Evolutionary conservation across 2,888 invertebrate species (phyloP).

Genomic region (Xylota segnis): DNA sequence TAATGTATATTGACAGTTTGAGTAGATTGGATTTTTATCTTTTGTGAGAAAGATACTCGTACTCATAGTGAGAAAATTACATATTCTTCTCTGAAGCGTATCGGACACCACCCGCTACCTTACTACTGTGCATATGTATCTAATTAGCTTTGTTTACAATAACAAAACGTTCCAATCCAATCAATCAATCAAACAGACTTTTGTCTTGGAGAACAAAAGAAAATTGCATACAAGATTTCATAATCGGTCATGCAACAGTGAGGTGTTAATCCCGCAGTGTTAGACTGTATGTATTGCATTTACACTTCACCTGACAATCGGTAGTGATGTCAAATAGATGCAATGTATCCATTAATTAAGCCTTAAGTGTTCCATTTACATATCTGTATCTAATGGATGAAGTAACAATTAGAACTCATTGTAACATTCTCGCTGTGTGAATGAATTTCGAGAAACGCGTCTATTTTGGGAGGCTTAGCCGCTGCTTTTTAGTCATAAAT

Average conservation of each 20-base stretch:
- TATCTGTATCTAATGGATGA: background rate
- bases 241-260: slow-evolving; percentile 45
- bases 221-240: slow-evolving; percentile 24
- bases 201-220: slow-evolving; percentile 39
- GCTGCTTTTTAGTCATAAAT: background rate
- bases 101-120: slow-evolving; percentile 14
- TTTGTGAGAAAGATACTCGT: slow-evolving; percentile 35
- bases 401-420: too few relatives aligned
- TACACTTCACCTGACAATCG: slow-evolving; percentile 51
- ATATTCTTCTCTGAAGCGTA: slow-evolving; percentile 50
- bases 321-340: slow-evolving; percentile 40
- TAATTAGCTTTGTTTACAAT: slow-evolving; percentile 51
- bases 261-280: slow-evolving; percentile 40
- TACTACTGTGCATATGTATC: background rate
- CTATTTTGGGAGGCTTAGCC: background rate
- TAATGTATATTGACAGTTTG: slow-evolving; percentile 67
- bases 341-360: slow-evolving; percentile 35
- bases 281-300: slow-evolving; percentile 27
- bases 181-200: slow-evolving; percentile 42
- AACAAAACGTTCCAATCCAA: slow-evolving; percentile 18
- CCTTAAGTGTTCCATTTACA: slow-evolving; percentile 9
- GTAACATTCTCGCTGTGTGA: background rate
- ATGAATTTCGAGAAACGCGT: background rate
- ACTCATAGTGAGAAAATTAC: slow-evolving; percentile 35
- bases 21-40: slow-evolving; percentile 43